Base-by-base conservation (phyloP, 2,797 vertebrate species). In the Graptemys geographica region DNA sequence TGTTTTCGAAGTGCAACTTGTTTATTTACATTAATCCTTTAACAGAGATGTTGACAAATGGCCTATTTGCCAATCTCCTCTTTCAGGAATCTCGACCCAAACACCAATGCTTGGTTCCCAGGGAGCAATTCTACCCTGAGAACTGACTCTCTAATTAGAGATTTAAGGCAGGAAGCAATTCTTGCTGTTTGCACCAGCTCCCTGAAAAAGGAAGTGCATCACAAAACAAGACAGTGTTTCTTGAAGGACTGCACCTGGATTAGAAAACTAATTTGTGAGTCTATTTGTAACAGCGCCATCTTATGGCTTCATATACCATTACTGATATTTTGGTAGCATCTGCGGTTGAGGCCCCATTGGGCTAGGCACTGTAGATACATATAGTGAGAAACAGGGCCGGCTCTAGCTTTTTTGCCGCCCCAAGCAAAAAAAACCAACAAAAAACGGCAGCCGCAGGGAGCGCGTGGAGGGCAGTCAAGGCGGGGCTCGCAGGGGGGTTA, bases 311-410 rank as follows among this genome's bases (percentile, higher is more conserved):
- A 79, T 37, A 3, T 18, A 59, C 51, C 31, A 11, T 1, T 31
- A 65, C 95, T 94, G 92, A 72, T 44, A 56, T 90, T 44, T 86
- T 23, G 81, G 56, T 85, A 91, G 69, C 69, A 21, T n/a, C 37
- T 72, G 27, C 31, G 57, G 13, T 6, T 59, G 57, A 59, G 57
- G 12, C 12, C 57, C 27, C 57, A 31, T 59, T 59, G 59, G 15
- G 59, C 31, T 31, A 62, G 21, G 41, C 79, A 87, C 37, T 86
- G 2, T 84, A 74, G 8, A 53, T 81, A 27, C 79, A 83, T 49
- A 56, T 3, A 65, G 0, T 33, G 11, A 86, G 33, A 37, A 89
- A 94, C 44, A 44, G 44, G 44, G 44, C 44, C 44, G 44, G 44
- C 44, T 44, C 44, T 44, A 44, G 44, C 44, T 8, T 44, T 44